These are phyloP conservation scores for Athetis lepigone DNA, from an alignment of 2,888 invertebrate species.

Conservation along the genomic window DNA sequence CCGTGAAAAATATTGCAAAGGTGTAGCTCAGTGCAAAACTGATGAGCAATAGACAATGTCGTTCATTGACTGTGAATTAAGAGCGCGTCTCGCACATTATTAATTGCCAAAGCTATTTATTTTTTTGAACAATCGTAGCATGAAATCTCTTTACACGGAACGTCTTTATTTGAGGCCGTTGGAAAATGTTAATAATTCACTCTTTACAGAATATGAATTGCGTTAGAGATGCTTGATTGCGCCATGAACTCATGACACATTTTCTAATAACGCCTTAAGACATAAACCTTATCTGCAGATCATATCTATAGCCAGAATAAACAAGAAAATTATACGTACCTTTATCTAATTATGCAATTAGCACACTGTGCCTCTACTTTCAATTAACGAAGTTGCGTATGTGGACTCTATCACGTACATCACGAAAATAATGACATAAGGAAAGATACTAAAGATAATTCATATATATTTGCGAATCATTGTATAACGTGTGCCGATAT, in stretches of 20 bases:
- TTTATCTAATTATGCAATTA: constrained; percentile 37
- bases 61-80: constrained; percentile 79
- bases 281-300: not conserved
- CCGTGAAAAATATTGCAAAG: constrained; percentile 86
- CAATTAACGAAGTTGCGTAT: constrained; percentile 65
- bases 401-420: constrained; percentile 82
- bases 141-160: constrained; percentile 61
- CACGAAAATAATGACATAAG: constrained; percentile 66
- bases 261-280: constrained; percentile 3
- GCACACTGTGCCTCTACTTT: constrained; percentile 17
- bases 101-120: constrained; percentile 58
- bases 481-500: constrained; percentile 39
- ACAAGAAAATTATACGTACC: constrained; percentile 25
- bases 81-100: constrained; percentile 63
- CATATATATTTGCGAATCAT: constrained; percentile 46
- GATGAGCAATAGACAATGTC: constrained; percentile 80
- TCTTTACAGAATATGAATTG: not conserved
- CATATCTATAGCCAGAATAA: constrained; percentile 40
- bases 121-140: constrained; percentile 63
- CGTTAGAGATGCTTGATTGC: not conserved
- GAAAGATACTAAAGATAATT: constrained; percentile 70
- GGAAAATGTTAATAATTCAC: constrained; percentile 17
- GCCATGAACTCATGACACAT: constrained; percentile 22
- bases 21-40: constrained; percentile 75
- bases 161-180: constrained; percentile 38